These are phyloP conservation scores for Sciurus niger DNA, from an alignment of 2,113 vertebrate genomes.

Conservation along the genomic window DNA sequence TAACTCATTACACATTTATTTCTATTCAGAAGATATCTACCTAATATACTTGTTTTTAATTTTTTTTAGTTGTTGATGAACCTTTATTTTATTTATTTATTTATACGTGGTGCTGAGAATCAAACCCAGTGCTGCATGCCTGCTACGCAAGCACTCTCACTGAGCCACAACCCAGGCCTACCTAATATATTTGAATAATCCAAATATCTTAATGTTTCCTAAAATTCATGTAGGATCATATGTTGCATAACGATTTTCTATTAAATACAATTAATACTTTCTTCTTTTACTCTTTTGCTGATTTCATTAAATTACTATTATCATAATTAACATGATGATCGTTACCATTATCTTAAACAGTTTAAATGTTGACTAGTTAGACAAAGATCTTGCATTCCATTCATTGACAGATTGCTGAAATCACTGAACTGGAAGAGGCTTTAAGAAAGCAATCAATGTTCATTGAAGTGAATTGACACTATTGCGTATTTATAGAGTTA, in stretches of 20 bases:
- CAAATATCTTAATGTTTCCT: conserved; percentile 35
- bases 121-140: no score
- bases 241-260: background rate
- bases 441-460: background rate
- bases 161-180: no score
- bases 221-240: background rate
- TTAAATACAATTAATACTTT: background rate
- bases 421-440: background rate
- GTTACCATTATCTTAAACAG: background rate
- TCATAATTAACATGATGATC: background rate
- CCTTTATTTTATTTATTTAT: no score
- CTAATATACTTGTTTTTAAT: background rate
- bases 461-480: background rate
- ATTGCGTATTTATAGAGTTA: background rate
- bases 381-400: background rate
- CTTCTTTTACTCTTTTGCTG: background rate
- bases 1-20: conserved; percentile 1
- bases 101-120: no score
- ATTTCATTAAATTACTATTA: background rate
- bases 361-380: background rate
- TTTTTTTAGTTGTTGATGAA: no score
- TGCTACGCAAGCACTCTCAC: no score
- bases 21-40: background rate
- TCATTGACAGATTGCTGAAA: background rate
- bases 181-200: background rate